Conservation (phyloP, 1,140 invertebrate species). For the Drosophila ohnishii region DNA sequence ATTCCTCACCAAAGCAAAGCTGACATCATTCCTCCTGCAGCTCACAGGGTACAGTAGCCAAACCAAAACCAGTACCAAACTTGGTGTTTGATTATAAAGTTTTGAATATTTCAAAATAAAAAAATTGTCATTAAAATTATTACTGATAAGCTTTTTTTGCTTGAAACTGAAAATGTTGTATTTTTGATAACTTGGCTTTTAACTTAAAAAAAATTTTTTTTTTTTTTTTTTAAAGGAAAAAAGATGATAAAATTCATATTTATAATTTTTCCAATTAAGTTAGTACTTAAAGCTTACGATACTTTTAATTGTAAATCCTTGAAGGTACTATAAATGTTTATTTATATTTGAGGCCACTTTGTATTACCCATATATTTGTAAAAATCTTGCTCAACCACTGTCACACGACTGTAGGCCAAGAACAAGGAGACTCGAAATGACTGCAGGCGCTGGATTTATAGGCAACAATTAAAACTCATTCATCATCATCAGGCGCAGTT, state of each 20-base stretch:
- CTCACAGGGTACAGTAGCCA: slow-evolving; percentile 22
- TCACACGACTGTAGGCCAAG: slow-evolving; percentile 9
- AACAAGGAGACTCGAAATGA: slow-evolving; percentile 43
- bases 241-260: no score
- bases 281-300: neutral
- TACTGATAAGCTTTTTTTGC: neutral
- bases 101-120: neutral
- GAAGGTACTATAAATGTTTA: no score
- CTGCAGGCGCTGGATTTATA: slow-evolving; percentile 68
- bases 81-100: neutral
- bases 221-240: no score
- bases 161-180: neutral
- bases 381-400: slow-evolving; percentile 21
- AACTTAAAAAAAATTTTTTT: no score
- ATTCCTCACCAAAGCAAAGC: slow-evolving; percentile 68
- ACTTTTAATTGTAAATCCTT: neutral
- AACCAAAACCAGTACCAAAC: no score
- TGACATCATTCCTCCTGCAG: slow-evolving; percentile 67
- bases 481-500: slow-evolving; percentile 75
- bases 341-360: neutral
- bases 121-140: neutral
- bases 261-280: no score
- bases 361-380: neutral
- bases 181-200: neutral
- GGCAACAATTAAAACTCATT: slow-evolving; percentile 81